These are phyloP conservation scores for Scaptomyza flava DNA, from an alignment of 2,888 invertebrate species.

Conservation along the genomic window DNA sequence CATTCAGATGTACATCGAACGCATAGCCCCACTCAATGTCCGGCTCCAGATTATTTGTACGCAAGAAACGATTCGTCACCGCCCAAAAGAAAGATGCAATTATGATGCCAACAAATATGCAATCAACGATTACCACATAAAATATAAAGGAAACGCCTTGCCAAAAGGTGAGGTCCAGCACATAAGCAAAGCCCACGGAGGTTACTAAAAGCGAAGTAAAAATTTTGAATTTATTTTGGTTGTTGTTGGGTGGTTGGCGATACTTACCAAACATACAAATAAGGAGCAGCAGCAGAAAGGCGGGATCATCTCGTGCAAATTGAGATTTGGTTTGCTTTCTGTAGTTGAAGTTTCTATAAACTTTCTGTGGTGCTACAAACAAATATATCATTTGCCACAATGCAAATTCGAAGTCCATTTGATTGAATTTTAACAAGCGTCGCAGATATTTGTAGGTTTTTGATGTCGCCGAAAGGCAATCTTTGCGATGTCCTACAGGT, in stretches of 20 bases:
- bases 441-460: constrained; percentile 95
- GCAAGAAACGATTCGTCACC: constrained; percentile 84
- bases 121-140: constrained; percentile 97
- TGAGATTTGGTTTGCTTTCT: constrained; percentile 99
- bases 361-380: constrained; percentile 97
- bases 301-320: constrained; percentile 99
- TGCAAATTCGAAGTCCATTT: constrained; percentile 99
- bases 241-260: neutral
- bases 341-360: constrained; percentile 98
- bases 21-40: constrained; percentile 98
- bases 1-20: constrained; percentile 99
- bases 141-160: constrained; percentile 93
- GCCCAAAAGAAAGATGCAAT: constrained; percentile 96
- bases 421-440: constrained; percentile 94
- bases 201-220: constrained; percentile 87
- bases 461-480: constrained; percentile 92
- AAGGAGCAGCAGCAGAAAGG: constrained; percentile 96
- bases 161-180: constrained; percentile 88
- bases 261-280: constrained; percentile 91
- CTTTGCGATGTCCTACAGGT: constrained; percentile 88
- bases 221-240: neutral
- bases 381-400: constrained; percentile 99
- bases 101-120: constrained; percentile 93
- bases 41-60: constrained; percentile 80
- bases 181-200: constrained; percentile 94